Evolutionary conservation across 2,113 vertebrate species (phyloP).

Genomic region (Ibidorhyncha struthersii): DNA sequence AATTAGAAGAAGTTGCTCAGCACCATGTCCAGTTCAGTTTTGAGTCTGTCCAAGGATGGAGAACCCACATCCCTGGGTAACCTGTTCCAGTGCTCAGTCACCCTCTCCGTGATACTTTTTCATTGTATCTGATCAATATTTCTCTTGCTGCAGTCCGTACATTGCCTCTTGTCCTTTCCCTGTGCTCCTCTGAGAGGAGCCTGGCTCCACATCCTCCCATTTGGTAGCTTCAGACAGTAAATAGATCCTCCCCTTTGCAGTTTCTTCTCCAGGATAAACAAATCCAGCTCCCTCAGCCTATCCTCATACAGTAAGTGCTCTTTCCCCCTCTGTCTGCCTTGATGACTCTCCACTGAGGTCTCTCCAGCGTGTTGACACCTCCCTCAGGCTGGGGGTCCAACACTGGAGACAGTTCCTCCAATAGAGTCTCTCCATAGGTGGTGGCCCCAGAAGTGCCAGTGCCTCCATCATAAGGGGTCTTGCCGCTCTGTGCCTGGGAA

Average conservation of each 20-base stretch:
- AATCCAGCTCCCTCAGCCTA: neutral
- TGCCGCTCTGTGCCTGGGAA: rapidly evolving
- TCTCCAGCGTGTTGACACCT: neutral
- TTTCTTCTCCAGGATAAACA: neutral
- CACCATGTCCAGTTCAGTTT: neutral
- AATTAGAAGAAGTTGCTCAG: neutral
- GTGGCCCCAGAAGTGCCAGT: neutral
- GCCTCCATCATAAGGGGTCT: neutral
- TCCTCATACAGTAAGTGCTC: neutral
- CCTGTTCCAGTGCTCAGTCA: neutral
- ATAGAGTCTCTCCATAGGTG: neutral
- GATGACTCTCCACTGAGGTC: neutral
- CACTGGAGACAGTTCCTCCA: neutral
- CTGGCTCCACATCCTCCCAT: neutral
- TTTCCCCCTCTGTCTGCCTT: neutral
- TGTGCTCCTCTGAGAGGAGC: neutral
- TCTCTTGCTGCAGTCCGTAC: neutral
- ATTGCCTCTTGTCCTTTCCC: neutral
- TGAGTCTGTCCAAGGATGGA: neutral
- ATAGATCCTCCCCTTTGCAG: neutral
- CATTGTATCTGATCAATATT: neutral
- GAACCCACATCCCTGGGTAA: neutral
- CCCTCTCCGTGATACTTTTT: neutral
- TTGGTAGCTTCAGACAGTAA: neutral
- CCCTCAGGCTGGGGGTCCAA: neutral